A percentile compares a stretch with the other conserved stretches of the same genome.
phyloP scores from a whole-genome alignment of 1,140 invertebrate genomes.

The Diorhabda carinulata region DNA sequence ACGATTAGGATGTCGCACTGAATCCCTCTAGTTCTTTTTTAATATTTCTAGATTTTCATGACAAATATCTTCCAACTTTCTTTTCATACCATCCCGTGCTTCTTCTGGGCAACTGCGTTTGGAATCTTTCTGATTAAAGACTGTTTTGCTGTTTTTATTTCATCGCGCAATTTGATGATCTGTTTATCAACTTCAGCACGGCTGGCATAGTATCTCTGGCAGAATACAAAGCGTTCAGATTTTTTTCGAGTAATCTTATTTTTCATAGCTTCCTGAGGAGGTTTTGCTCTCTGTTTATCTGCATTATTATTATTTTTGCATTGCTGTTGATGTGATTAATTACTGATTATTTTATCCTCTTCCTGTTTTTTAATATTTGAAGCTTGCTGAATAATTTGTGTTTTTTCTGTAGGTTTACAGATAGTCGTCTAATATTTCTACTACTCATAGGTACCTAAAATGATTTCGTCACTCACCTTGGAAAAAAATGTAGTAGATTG shows the following conservation, averaged over 20 bases:
- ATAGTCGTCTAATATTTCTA: background rate
- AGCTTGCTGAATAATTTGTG: background rate
- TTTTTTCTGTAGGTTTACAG: background rate
- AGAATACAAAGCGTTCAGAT: slow-evolving; percentile 21
- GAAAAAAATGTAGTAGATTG: too few relatives aligned
- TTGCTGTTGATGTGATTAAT: background rate
- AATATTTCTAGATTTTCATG: slow-evolving; percentile 3
- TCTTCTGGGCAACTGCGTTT: slow-evolving; percentile 23
- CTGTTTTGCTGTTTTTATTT: slow-evolving; percentile 29
- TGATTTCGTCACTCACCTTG: too few relatives aligned
- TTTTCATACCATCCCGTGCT: slow-evolving; percentile 14
- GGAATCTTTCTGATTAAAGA: slow-evolving; percentile 35
- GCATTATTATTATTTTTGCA: slow-evolving; percentile 13
- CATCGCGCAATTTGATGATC: slow-evolving; percentile 24
- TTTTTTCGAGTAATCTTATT: slow-evolving; percentile 35
- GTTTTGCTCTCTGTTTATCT: slow-evolving; percentile 15
- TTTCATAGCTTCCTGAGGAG: slow-evolving; percentile 36
- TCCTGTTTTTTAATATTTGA: background rate
- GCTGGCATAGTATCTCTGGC: slow-evolving; percentile 30
- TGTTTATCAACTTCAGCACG: slow-evolving; percentile 34
- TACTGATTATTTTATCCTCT: background rate
- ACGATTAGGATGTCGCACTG: background rate
- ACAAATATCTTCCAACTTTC: slow-evolving; percentile 10
- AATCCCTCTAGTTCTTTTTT: background rate
- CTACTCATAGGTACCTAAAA: too few relatives aligned